Evolutionary conservation across 2,113 vertebrate species (phyloP).

Genomic region (Dermatemys mawii): DNA sequence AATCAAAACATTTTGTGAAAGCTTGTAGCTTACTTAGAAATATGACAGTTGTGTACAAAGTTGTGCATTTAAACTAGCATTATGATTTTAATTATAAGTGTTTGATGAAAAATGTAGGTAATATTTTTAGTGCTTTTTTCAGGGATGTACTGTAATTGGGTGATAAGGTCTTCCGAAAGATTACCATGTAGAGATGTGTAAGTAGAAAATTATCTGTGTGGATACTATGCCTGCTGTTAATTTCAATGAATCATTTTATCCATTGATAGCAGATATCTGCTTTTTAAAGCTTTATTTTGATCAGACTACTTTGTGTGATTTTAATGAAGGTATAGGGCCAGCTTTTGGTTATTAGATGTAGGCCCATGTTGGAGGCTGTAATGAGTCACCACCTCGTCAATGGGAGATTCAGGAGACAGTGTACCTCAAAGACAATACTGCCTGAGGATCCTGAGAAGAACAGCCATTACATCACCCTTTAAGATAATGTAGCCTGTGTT

Average conservation of each 20-base stretch:
- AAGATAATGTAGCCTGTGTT: neutral
- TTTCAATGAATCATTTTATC: constrained; percentile 26
- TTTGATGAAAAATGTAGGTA: neutral
- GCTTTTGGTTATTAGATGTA: neutral
- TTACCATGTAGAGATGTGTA: neutral
- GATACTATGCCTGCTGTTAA: neutral
- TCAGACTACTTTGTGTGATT: neutral
- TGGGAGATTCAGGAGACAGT: neutral
- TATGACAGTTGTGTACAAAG: neutral
- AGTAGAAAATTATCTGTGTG: constrained; percentile 31
- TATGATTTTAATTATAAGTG: neutral
- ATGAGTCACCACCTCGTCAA: neutral
- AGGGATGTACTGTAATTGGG: neutral
- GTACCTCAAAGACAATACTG: neutral
- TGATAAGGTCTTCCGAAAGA: neutral
- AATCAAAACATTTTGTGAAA: neutral
- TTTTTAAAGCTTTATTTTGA: constrained; percentile 25
- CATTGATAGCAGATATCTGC: neutral
- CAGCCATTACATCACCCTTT: neutral
- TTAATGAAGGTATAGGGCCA: neutral
- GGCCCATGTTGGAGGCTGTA: neutral
- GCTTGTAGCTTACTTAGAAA: neutral
- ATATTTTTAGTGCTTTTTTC: neutral
- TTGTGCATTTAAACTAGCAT: neutral
- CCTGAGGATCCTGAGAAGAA: neutral